Evolutionary conservation across 2,888 invertebrate species (phyloP).

Genomic region (Leptodirus hochenwartii): DNA sequence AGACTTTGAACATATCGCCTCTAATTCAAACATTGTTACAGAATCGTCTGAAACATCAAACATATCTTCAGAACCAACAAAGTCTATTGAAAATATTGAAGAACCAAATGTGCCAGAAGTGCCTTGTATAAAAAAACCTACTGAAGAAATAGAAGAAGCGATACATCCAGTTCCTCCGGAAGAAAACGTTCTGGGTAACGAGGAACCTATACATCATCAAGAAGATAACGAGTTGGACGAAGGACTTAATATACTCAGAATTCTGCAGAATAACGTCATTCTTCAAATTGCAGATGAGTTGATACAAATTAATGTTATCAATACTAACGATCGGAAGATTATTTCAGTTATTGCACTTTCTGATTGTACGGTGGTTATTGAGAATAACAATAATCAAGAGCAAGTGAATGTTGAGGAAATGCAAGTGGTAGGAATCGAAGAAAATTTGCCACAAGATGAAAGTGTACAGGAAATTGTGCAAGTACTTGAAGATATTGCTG

Average conservation of each 20-base stretch:
- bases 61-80: no score
- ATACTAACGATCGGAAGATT: conserved; percentile 12
- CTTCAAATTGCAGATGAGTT: conserved; percentile 14
- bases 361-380: conserved; percentile 7
- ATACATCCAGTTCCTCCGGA: no score
- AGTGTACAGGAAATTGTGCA: neutral
- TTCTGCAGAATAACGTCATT: conserved; percentile 10
- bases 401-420: neutral
- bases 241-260: no score
- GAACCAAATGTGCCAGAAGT: neutral
- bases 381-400: conserved; percentile 4
- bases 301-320: conserved; percentile 12
- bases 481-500: neutral
- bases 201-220: conserved; percentile 1
- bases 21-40: no score
- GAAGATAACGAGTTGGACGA: conserved; percentile 3
- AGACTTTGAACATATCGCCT: no score
- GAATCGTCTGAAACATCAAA: no score
- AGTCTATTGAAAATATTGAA: no score
- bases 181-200: no score
- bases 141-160: neutral
- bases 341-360: conserved; percentile 11
- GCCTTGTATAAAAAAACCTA: neutral
- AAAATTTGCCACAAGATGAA: neutral
- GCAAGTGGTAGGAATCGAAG: conserved; percentile 4